Base-by-base conservation (phyloP, 2,888 invertebrate species). In the Mythimna vitellina region DNA sequence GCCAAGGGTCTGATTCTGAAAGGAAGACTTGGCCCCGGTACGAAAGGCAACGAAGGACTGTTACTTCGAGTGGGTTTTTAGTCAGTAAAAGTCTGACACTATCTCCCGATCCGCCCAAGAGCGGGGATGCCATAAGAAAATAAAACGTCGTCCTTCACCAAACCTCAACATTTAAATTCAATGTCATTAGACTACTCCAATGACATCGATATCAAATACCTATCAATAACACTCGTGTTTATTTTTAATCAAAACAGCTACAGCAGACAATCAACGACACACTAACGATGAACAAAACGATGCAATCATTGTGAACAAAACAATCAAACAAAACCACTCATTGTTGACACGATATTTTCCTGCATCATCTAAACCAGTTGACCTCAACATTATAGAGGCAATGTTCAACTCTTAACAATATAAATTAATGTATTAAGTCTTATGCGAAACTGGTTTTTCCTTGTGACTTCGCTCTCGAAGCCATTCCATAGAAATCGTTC, bases 341-440 rank as follows among this genome's bases (percentile, higher is more conserved):
- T 78, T 76, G 65, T 60, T 62, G 32, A 32, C 76, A 60, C 70
- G 35, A 69, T 29, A 76, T 80, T 66, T 66, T 76, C 58, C 65
- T 66, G n/a, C 65, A n/a, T 4, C 74, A 10, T 14, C 35, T 10
- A 35, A 56, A 60, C 77, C 14, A 3, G 42, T 46, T 72, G 81
- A 81, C 79, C 81, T 64, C 49, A 49, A 14, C 22, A 42, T 65
- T 49, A 72, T 65, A 35, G n/a, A 54, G 0, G 65, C 62, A 53
- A 42, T 49, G 49, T 57, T n/a, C 32, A 38, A 17, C 6, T 46
- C 25, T 29, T 29, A 29, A 29, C 29, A 29, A 29, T 29, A 29
- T 29, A 29, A 29, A 29, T 29, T 29, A 29, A 29, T 29, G 29
- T 29, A 29, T 29, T 29, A 29, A 29, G 3, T 29, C 29, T 29